Percentiles rank a stretch among this genome's conserved stretches.
Evolutionary conservation across 2,888 invertebrate genomes (phyloP).

Genomic region (Shargacucullia verbasci): DNA sequence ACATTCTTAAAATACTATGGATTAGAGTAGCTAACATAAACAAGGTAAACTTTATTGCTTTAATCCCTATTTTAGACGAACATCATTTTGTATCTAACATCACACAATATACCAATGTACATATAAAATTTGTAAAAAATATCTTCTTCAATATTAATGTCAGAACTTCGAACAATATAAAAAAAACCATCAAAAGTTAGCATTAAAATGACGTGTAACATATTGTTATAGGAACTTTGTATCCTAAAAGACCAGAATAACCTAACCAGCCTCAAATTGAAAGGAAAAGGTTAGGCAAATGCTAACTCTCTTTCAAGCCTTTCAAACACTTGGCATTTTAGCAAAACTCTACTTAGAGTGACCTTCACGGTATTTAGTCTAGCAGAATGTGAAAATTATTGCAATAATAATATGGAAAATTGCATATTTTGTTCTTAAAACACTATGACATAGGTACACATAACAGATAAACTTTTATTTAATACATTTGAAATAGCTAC

Average conservation of each 20-base stretch:
- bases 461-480: too few relatives aligned
- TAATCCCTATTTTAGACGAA: too few relatives aligned
- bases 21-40: too few relatives aligned
- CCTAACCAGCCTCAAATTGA: constrained; percentile 24
- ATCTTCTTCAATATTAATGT: not conserved
- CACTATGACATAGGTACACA: too few relatives aligned
- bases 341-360: constrained; percentile 49
- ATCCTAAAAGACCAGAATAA: not conserved
- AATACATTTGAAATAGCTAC: too few relatives aligned
- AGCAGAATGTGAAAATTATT: constrained; percentile 32
- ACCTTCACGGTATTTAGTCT: constrained; percentile 35
- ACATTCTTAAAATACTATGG: too few relatives aligned
- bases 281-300: constrained; percentile 59
- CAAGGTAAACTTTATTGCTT: too few relatives aligned
- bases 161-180: not conserved
- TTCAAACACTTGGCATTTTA: constrained; percentile 71
- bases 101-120: too few relatives aligned
- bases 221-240: constrained; percentile 15
- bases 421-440: too few relatives aligned
- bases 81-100: too few relatives aligned
- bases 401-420: constrained; percentile 30
- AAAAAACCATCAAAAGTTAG: not conserved
- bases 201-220: constrained; percentile 4
- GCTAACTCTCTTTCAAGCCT: constrained; percentile 42
- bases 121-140: not conserved